These are phyloP conservation scores for Zapus hudsonius DNA, from an alignment of 2,113 vertebrate species.

Conservation along the genomic window DNA sequence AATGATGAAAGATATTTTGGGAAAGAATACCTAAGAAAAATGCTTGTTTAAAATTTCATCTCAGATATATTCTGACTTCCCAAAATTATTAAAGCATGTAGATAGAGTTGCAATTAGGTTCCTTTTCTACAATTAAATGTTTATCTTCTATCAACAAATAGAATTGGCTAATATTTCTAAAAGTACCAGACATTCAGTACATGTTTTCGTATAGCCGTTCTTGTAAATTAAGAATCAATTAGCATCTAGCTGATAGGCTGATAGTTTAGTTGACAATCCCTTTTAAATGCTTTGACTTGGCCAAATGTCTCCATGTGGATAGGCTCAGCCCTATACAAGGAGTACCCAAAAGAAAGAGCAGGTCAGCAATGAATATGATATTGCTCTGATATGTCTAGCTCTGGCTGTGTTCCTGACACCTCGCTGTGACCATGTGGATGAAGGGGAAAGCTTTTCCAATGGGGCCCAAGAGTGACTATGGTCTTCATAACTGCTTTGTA, in stretches of 20 bases:
- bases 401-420: not conserved
- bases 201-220: not conserved
- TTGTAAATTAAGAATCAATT: not conserved
- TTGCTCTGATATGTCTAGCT: rapidly evolving
- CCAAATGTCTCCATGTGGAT: not conserved
- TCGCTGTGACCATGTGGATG: too few species aligned
- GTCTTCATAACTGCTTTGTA: not conserved
- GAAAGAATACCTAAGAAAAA: not conserved
- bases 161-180: not conserved
- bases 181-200: not conserved
- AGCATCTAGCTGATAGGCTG: not conserved
- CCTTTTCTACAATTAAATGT: not conserved
- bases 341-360: not conserved
- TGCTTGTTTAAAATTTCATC: not conserved
- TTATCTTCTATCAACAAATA: not conserved
- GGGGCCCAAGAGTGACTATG: not conserved
- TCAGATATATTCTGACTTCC: not conserved
- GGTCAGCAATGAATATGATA: not conserved
- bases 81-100: not conserved
- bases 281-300: not conserved
- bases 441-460: not conserved
- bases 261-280: not conserved
- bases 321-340: not conserved
- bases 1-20: not conserved
- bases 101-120: not conserved